Evolutionary conservation across 2,888 invertebrate species (phyloP).

Genomic region (Lithosia quadra): DNA sequence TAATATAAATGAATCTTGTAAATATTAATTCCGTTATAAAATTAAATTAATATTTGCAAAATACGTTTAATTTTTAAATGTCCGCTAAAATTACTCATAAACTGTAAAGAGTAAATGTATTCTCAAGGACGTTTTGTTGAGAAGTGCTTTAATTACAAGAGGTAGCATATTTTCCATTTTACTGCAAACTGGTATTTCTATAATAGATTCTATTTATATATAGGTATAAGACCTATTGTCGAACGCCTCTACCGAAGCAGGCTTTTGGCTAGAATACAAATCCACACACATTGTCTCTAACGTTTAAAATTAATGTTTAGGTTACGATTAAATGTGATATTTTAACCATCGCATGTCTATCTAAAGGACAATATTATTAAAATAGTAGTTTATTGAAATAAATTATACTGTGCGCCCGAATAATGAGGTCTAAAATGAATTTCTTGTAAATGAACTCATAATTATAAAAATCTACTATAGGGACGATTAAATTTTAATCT

Average conservation of each 20-base stretch:
- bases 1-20: too few relatives aligned
- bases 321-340: slow-evolving; percentile 21
- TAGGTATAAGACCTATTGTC: neutral
- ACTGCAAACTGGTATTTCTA: neutral
- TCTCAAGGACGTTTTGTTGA: neutral
- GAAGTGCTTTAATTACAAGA: neutral
- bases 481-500: neutral
- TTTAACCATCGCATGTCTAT: slow-evolving; percentile 14
- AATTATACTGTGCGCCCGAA: neutral
- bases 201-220: neutral
- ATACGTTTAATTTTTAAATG: too few relatives aligned
- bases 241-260: neutral
- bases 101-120: too few relatives aligned
- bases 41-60: too few relatives aligned
- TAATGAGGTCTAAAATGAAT: neutral
- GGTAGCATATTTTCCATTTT: neutral
- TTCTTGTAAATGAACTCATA: neutral
- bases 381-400: neutral
- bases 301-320: slow-evolving; percentile 9
- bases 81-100: too few relatives aligned
- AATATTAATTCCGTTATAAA: too few relatives aligned
- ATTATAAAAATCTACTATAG: neutral
- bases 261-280: slow-evolving; percentile 17
- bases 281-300: slow-evolving; percentile 6
- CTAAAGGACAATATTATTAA: slow-evolving; percentile 19